These are phyloP conservation scores for Musca domestica DNA, from an alignment of 1,140 invertebrate genomes.

Conservation along the genomic window DNA sequence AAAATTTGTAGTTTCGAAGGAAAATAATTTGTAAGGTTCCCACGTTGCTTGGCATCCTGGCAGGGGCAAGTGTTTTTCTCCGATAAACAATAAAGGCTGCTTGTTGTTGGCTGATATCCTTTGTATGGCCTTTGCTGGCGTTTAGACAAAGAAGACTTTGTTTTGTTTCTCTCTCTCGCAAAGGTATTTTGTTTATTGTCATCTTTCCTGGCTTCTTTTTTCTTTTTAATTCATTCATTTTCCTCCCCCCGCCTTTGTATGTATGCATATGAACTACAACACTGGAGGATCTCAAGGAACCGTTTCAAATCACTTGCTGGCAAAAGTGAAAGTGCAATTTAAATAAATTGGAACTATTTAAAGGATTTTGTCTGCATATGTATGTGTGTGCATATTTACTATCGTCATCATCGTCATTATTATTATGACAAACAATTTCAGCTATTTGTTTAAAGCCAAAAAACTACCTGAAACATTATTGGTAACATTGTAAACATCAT, in stretches of 20 bases:
- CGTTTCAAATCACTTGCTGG: background rate
- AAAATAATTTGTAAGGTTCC: background rate
- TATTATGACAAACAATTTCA: background rate
- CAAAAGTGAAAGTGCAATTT: constrained; percentile 20
- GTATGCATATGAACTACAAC: constrained; percentile 19
- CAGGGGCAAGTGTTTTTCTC: constrained; percentile 5
- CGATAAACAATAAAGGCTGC: background rate
- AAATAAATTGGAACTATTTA: background rate
- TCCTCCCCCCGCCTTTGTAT: background rate
- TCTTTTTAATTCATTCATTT: background rate
- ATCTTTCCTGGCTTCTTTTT: background rate
- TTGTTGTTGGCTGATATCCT: too few relatives aligned
- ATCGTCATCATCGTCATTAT: background rate
- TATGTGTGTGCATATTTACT: background rate
- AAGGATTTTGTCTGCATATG: background rate
- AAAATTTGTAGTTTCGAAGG: constrained; percentile 2
- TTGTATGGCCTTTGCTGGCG: too few relatives aligned
- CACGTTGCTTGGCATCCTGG: background rate
- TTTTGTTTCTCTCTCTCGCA: background rate
- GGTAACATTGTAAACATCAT: too few relatives aligned
- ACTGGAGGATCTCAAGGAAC: constrained; percentile 2
- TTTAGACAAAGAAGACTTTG: background rate
- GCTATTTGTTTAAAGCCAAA: too few relatives aligned
- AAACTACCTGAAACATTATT: too few relatives aligned
- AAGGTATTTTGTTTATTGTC: background rate